Evolutionary conservation across 2,888 invertebrate species (phyloP), one percentile per base, ranked within the genome.

Genomic region (Notodonta ziczac): DNA sequence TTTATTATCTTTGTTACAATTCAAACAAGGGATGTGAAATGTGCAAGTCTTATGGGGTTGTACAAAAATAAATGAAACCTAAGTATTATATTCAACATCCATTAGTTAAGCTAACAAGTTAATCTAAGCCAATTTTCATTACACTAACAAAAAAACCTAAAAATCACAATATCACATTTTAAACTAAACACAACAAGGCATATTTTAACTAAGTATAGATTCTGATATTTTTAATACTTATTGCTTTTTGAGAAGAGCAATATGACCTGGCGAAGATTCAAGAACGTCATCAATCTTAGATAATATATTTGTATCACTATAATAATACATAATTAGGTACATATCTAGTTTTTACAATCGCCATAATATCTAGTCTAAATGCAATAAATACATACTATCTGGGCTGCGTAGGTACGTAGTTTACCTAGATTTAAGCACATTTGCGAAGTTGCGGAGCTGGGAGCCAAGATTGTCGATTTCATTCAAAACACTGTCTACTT

Each of bases 391-490:
- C 86, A 93, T 90, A 91, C 85, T 88, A 82, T 84, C 81, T 84
- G 81, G 77, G 79, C 73, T 67, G 65, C 77, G 65, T 60, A 67
- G 24, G 10, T 65, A 69, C 75, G 70, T 76, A 60, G 80, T 90
- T 91, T 92, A 94, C 87, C 94, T 93, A 87, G 90, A 92, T 77
- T 94, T 93, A 84, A 94, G 93, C 85, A 94, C 91, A 86, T 94
- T 94, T 77, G 91, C 93, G 77, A 94, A 93, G 70, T 87, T 93
- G 66, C 91, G 88, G 50, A 94, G 89, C 69, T 89, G 90, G 65
- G 82, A 89, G 70, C 85, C 73, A 56, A 93, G 86, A 72, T 81
- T 87, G 72, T 90, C 91, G 35, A 89, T 86, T 76, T 85, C 81
- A 65, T 80, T 86, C 61, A 91, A 77, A 61, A 89, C 85, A 72